phyloP scores from a whole-genome alignment of 2,113 vertebrate species.

The Cyphomyrus discorhynchus region DNA sequence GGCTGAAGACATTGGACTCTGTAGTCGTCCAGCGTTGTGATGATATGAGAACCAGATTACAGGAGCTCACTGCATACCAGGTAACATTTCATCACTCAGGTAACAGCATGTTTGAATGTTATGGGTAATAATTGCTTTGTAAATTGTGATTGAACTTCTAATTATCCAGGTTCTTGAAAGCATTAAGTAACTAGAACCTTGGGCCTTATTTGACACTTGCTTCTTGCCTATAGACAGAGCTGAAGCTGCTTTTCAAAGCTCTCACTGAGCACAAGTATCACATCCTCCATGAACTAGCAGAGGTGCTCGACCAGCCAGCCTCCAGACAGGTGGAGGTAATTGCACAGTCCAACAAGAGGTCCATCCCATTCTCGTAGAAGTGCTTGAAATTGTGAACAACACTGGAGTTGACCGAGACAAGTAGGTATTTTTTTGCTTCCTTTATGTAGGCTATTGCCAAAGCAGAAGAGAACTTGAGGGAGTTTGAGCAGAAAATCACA shows the following conservation, averaged over 20 bases:
- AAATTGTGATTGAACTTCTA: background rate
- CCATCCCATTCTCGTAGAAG: background rate
- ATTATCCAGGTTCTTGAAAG: background rate
- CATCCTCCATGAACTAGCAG: conserved; percentile 78
- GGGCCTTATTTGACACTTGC: background rate
- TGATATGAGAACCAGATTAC: conserved; percentile 72
- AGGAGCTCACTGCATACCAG: conserved; percentile 77
- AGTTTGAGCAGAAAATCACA: conserved; percentile 74
- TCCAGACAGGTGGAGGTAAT: conserved; percentile 85
- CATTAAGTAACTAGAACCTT: background rate
- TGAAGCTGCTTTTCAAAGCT: conserved; percentile 74
- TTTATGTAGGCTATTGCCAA: conserved; percentile 69
- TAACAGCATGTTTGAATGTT: background rate
- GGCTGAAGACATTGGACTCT: conserved; percentile 55
- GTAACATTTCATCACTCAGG: conserved; percentile 46
- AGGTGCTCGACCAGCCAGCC: conserved; percentile 68
- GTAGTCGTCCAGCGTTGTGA: conserved; percentile 74
- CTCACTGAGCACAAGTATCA: conserved; percentile 81
- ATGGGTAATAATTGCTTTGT: background rate
- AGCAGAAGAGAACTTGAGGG: conserved; percentile 81
- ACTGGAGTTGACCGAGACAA: background rate
- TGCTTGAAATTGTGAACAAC: background rate
- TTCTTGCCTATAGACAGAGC: conserved; percentile 67
- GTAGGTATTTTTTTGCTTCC: background rate
- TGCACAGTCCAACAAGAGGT: background rate